Evolutionary conservation across 2,888 invertebrate species (phyloP).

Genomic region (Pammene fasciana): DNA sequence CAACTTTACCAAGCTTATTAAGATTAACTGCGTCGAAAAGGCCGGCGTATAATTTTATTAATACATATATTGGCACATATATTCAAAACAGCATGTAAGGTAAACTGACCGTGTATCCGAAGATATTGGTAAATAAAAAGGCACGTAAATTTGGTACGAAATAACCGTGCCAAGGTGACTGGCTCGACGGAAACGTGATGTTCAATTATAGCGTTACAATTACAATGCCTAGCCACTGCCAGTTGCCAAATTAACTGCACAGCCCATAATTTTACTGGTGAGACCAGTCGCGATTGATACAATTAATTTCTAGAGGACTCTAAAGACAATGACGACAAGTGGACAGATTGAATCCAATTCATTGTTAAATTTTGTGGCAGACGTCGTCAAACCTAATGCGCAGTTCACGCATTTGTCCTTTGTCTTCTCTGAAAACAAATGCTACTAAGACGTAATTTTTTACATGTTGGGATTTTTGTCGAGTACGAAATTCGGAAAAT

Average conservation of each 20-base stretch:
- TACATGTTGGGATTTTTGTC: neutral
- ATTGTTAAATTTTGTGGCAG: neutral
- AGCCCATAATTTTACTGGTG: conserved; percentile 27
- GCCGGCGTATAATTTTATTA: neutral
- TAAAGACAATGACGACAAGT: conserved; percentile 9
- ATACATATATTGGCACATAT: conserved; percentile 19
- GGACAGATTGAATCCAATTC: conserved; percentile 12
- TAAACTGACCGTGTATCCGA: conserved; percentile 47
- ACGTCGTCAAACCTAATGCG: conserved; percentile 4
- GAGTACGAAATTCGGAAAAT: conserved; percentile 7
- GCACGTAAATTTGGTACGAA: conserved; percentile 65
- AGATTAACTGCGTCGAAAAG: conserved; percentile 10
- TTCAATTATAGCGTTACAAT: conserved; percentile 68
- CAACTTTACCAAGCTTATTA: conserved; percentile 15
- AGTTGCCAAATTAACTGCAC: conserved; percentile 58
- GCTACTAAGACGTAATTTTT: neutral
- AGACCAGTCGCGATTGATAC: conserved; percentile 7
- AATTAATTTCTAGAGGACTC: conserved; percentile 18
- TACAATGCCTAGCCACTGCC: conserved; percentile 54
- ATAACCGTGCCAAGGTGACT: conserved; percentile 76
- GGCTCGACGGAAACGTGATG: conserved; percentile 73
- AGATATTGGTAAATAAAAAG: conserved; percentile 51
- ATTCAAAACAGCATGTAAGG: conserved; percentile 37
- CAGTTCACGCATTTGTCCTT: conserved; percentile 13
- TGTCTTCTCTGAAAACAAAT: neutral